These are phyloP conservation scores for Netelia fuscicornis DNA, from an alignment of 2,888 invertebrate genomes.

Conservation along the genomic window DNA sequence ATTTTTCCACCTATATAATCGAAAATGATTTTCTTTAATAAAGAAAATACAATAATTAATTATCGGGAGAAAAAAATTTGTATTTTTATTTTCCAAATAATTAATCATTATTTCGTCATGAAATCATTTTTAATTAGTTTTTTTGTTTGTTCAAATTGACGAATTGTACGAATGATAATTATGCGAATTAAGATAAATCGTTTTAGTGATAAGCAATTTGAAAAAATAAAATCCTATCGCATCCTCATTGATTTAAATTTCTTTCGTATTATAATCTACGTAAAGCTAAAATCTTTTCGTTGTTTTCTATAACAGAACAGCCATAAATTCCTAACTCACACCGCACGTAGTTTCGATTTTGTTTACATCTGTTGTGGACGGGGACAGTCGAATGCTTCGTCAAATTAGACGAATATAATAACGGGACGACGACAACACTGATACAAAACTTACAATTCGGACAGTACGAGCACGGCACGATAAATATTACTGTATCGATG, in stretches of 20 bases:
- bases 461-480: slow-evolving; percentile 82
- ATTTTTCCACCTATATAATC: too few species aligned
- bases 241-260: slow-evolving; percentile 72
- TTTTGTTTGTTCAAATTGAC: too few species aligned
- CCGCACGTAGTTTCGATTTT: slow-evolving; percentile 13
- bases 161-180: not conserved
- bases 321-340: slow-evolving; percentile 72
- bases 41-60: not conserved
- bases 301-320: slow-evolving; percentile 52
- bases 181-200: not conserved
- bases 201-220: slow-evolving; percentile 66
- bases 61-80: not conserved
- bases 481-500: slow-evolving; percentile 66
- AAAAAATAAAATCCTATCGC: slow-evolving; percentile 75
- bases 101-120: not conserved
- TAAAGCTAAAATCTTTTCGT: slow-evolving; percentile 14
- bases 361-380: slow-evolving; percentile 25
- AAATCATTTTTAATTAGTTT: too few species aligned
- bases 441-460: slow-evolving; percentile 80
- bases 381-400: slow-evolving; percentile 36
- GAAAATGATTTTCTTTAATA: not conserved
- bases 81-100: not conserved
- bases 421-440: slow-evolving; percentile 79
- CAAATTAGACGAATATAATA: slow-evolving; percentile 64
- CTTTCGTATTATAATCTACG: slow-evolving; percentile 7